Base-by-base conservation (phyloP, 2,113 vertebrate species). In the Panthera uncia region DNA sequence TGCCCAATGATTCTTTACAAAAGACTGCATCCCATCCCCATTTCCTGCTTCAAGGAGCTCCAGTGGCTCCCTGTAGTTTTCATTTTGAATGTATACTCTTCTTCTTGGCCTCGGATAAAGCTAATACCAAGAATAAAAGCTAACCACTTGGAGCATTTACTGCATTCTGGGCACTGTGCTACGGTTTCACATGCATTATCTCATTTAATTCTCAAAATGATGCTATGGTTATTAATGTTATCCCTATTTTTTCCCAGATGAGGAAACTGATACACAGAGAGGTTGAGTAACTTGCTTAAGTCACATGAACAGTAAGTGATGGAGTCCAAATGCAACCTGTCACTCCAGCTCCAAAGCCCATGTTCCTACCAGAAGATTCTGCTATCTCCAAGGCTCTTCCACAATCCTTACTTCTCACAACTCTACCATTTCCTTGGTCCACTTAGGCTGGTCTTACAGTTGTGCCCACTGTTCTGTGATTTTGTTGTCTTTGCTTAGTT, bases 361-460 rank as follows among this genome's bases (percentile, higher is more conserved):
- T 76, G 18, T 14, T 85, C 57, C 66, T 91, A 48, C 19, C 41
- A 89, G 87, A 98, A 95, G 45, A 89, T 89, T 83, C 61, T 89
- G 55, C 66, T 57, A 5, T 82, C 27, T 97, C 45, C 69, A 79
- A 86, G 61, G 68, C 36, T 91, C 79, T n/a, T 78, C 66, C n/a
- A 41, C 23, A 65, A 4, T 55, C 41, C 63, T 95, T 57, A 57
- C 55, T 85, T 74, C 23, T 73, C 31, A 91, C 57, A 84, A 36
- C 10, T 79, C 63, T 85, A 57, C 15, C 63, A 15, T 81, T 90
- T 92, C 36, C n/a, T 25, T 15, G 48, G 55, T 19, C 36, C 2
- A 55, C 69, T 80, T 74, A 66, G n/a, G 48, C 36, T 92, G n/a
- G n/a, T 65, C 65, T 92, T 74, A 27, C 12, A 27, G 10, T 41